Evolutionary conservation across 1,140 invertebrate genomes (phyloP), one percentile per base, ranked within the genome.

Genomic region (Nasonia longicornis): DNA sequence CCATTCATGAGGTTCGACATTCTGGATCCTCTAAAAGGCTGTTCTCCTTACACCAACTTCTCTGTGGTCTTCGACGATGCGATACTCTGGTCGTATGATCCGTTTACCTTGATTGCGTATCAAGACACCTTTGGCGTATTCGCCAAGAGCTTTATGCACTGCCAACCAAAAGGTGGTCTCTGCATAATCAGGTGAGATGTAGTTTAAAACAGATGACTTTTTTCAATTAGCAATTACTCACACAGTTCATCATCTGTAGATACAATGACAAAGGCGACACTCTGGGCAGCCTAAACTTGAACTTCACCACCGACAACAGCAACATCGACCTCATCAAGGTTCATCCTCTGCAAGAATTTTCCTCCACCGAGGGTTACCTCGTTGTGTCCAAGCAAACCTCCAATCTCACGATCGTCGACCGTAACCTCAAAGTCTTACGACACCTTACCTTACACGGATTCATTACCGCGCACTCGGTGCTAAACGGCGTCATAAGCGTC

Each of bases 401-500:
- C 12, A 29, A 12, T 29, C 22, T 67, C 8, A 71, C 31, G 12
- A 38, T n/a, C 12, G 31, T 79, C 16, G 67, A 71, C 29, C 14
- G 14, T 7, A 38, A 58, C 58, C 26, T 79, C 16, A 70, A 58
- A 58, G 6, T 38, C 3, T 26, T 52, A 12, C 31, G 31, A 14
- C 10, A 58, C 12, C 22, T 52, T 0, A 20, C 12, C 11, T 10
- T 77, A 14, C 2, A n/a, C 8, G 77, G 29, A 12, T n/a, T 29
- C 16, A 38, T 79, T 31, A 3, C n/a, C 4, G 16, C 66, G 0
- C 16, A 52, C 6, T 79, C 77, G 26, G 67, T 79, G 2, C 10
- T 79, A 2, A 79, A 71, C 67, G 67, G 48, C 12, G 77, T 71
- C 6, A 35, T 79, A 11, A 45, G 67, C 2, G 67, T 79, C 8